phyloP scores from a whole-genome alignment of 2,113 vertebrate species.

The Malurus melanocephalus region DNA sequence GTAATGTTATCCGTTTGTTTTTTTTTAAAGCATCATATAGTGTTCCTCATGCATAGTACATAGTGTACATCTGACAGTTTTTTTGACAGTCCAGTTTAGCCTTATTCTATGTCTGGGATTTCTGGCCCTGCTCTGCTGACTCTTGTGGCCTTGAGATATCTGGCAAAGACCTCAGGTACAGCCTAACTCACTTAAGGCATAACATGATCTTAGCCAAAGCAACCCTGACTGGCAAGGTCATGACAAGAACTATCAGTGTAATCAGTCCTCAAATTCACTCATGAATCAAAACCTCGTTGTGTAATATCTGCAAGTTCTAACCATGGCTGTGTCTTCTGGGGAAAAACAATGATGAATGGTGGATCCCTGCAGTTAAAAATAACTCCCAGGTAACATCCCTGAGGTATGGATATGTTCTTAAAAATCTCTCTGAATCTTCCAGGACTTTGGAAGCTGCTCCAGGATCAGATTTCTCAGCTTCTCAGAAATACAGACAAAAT shows the following conservation, averaged over 20 bases:
- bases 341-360: neutral
- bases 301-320: neutral
- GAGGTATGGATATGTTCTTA: neutral
- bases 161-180: neutral
- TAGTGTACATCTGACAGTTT: neutral
- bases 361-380: neutral
- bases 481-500: neutral
- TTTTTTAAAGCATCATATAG: neutral
- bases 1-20: neutral
- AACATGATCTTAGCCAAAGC: neutral
- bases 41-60: neutral
- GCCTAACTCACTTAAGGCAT: neutral
- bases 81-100: neutral
- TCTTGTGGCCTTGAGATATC: neutral
- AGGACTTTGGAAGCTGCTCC: neutral
- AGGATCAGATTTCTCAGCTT: neutral
- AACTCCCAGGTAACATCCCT: neutral
- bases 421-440: neutral
- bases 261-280: neutral
- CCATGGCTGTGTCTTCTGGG: fast-evolving
- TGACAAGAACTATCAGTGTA: neutral
- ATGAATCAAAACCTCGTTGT: neutral
- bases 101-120: neutral
- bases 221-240: neutral
- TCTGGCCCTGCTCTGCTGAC: neutral